phyloP scores from a whole-genome alignment of 1,140 invertebrate species.

The Oscheius sp. region DNA sequence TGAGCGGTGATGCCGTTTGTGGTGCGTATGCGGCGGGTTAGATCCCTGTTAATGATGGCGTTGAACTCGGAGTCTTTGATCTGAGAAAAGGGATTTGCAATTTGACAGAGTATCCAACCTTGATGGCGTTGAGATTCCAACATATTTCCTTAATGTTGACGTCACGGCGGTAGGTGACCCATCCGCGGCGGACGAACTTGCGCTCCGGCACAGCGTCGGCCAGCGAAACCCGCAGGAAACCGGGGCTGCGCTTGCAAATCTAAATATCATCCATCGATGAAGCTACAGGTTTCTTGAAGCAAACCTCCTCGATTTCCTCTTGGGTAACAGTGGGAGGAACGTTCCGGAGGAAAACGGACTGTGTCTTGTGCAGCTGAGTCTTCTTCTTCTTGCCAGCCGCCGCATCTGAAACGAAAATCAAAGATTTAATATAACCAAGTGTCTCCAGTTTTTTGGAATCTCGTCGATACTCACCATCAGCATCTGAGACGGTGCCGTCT shows the following conservation, averaged over 20 bases:
- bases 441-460: background rate
- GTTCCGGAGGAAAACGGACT: constrained; percentile 92
- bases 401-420: background rate
- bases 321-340: constrained; percentile 91
- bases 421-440: background rate
- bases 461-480: background rate
- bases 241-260: constrained; percentile 89
- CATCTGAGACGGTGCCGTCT: constrained; percentile 10
- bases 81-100: constrained; percentile 62
- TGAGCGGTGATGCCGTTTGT: constrained; percentile 83
- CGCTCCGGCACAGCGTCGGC: constrained; percentile 93
- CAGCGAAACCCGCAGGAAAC: constrained; percentile 90
- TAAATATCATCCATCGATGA: too few relatives aligned
- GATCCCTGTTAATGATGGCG: constrained; percentile 87
- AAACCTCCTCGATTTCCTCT: constrained; percentile 89
- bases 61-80: constrained; percentile 86
- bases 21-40: constrained; percentile 83
- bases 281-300: too few relatives aligned
- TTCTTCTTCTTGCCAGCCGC: constrained; percentile 59
- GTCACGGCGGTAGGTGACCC: constrained; percentile 93
- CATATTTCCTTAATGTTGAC: constrained; percentile 99
- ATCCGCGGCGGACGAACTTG: constrained; percentile 89
- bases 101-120: constrained; percentile 66
- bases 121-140: constrained; percentile 94
- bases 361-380: constrained; percentile 77